Percentiles rank a stretch among this genome's conserved stretches.
These are phyloP conservation scores for Zootoca vivipara DNA, from an alignment of 2,113 vertebrate genomes.

Conservation along the genomic window DNA sequence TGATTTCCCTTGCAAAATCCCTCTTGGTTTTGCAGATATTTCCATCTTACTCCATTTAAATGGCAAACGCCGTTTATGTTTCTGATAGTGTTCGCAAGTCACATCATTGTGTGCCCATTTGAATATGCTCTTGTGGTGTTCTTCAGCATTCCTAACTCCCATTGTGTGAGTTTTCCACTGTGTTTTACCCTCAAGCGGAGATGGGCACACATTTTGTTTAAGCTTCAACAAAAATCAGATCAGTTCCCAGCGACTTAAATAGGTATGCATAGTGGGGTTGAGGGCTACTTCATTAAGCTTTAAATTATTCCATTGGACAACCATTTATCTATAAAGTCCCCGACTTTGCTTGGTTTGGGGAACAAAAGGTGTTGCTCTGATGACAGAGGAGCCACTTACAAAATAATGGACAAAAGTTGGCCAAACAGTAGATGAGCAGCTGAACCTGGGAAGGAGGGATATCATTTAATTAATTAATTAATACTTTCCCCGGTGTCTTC, in stretches of 20 bases:
- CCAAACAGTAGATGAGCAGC: background rate
- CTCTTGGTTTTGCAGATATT: background rate
- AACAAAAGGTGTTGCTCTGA: background rate
- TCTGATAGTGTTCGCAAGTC: background rate
- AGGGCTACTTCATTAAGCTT: background rate
- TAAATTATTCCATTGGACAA: background rate
- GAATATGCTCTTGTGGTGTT: too few species aligned
- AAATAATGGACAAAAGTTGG: background rate
- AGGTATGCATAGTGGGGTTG: background rate
- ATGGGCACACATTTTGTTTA: too few species aligned
- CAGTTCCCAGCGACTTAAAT: background rate
- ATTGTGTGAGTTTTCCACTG: background rate
- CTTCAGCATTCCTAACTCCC: background rate
- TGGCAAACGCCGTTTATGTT: background rate
- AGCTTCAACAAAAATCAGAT: background rate
- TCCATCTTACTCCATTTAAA: background rate
- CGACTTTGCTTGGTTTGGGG: too few species aligned
- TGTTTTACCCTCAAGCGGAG: background rate
- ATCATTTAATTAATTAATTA: too few species aligned
- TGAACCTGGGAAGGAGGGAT: background rate
- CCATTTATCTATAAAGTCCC: background rate
- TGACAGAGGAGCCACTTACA: background rate
- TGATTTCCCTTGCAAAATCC: background rate
- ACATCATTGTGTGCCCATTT: too few species aligned
- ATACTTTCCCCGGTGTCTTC: accelerated